phyloP scores from a whole-genome alignment of 2,888 invertebrate species.

The Bruchidius siliquastri region DNA sequence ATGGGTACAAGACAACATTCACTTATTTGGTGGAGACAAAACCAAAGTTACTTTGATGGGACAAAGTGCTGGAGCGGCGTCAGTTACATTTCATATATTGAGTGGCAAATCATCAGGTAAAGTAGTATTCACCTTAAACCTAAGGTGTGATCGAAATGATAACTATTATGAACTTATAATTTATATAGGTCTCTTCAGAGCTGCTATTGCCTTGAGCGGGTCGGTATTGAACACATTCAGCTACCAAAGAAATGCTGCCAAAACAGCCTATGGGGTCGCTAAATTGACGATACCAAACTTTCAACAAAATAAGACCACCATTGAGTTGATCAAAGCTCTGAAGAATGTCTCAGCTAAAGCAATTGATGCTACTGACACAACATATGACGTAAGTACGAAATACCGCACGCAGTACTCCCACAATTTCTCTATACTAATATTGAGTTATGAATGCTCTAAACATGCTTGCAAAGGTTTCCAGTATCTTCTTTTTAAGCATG shows the following conservation, averaged over 20 bases:
- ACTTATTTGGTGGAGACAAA: constrained; percentile 31
- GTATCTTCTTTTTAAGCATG: too few species aligned
- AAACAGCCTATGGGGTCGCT: constrained; percentile 29
- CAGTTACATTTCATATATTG: constrained; percentile 27
- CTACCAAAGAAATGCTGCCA: constrained; percentile 25
- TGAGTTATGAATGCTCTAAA: too few species aligned
- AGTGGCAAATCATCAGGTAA: constrained; percentile 16
- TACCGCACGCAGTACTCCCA: too few species aligned
- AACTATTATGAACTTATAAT: too few species aligned
- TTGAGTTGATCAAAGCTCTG: too few species aligned
- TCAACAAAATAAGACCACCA: background rate
- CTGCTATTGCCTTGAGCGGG: constrained; percentile 28
- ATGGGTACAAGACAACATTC: constrained; percentile 31
- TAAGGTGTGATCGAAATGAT: too few species aligned
- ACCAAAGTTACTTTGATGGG: constrained; percentile 31
- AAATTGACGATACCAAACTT: constrained; percentile 2
- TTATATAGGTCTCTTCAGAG: constrained; percentile 25
- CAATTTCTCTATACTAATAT: too few species aligned
- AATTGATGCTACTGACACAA: too few species aligned
- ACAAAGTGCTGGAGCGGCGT: constrained; percentile 35
- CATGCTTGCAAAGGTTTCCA: too few species aligned
- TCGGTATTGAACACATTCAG: constrained; percentile 28
- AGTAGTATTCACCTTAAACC: background rate
- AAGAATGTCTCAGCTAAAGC: too few species aligned
- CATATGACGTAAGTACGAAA: too few species aligned